Evolutionary conservation across 2,888 invertebrate genomes (phyloP), one percentile per base, ranked within the genome.

Genomic region (Sinelater perroti): DNA sequence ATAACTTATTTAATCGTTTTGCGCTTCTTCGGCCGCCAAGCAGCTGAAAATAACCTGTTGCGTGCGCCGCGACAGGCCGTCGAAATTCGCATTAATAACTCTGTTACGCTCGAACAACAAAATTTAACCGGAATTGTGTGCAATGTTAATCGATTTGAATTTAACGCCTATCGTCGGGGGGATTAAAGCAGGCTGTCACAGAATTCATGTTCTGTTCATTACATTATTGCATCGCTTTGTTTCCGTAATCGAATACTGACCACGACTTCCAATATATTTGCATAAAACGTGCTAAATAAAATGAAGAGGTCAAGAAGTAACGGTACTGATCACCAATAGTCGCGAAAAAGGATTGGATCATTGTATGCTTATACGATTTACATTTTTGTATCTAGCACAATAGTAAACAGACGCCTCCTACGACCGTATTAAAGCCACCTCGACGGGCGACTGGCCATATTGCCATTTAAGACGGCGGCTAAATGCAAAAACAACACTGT

Each of bases 361-460:
- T 74, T 74, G 73, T 74, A 73, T 72, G 72, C 74, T 73, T 72
- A 74, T 73, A 70, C 64, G 63, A 70, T 51, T 45, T 50, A 11
- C 28, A 50, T 51, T 44, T 45, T 51, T 35, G 6, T 11, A 17
- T 35, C 2, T 28, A 53, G 20, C 28, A 53, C 53, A 53, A 53
- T 45, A 11, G 53, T 26, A 53, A 53, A 45, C 26, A 45, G 35
- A 45, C 53, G 35, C 44, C 44, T 18, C 33, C 53, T 45, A 53
- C 44, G 18, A 35, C 7, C 21, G 17, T 28, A 38, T 50, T 38
- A 38, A 31, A 51, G 20, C n/a, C 24, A 31, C 18, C 31, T 40
- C 33, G 21, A 21, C 11, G n/a, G n/a, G n/a, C n/a, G 26, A 26
- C n/a, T 6, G 13, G 8, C 28, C 16, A 26, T 44, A 14, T 44